Evolutionary conservation across 2,888 invertebrate genomes (phyloP).

Genomic region (Scaeva pyrastri): DNA sequence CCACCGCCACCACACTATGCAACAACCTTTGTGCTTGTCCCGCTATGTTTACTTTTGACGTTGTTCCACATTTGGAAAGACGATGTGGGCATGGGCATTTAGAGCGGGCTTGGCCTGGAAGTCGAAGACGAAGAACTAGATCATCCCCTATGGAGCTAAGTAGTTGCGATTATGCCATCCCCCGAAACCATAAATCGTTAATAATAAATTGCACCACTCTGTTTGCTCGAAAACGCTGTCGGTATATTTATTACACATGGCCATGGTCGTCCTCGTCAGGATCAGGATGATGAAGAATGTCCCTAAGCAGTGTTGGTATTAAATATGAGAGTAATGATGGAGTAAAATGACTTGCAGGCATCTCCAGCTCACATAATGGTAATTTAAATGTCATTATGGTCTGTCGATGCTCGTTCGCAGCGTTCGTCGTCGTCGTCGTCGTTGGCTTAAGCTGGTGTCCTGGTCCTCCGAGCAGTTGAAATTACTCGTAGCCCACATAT

Average conservation of each 20-base stretch:
- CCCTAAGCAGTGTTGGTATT: constrained; percentile 30
- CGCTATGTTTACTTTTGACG: background rate
- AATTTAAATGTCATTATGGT: constrained; percentile 62
- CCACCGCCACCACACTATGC: background rate
- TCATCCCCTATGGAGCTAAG: constrained; percentile 17
- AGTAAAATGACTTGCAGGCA: constrained; percentile 47
- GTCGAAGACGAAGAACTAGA: background rate
- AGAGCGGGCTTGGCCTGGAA: too few relatives aligned
- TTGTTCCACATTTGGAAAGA: constrained; percentile 14
- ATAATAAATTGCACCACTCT: constrained; percentile 54
- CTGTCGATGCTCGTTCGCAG: constrained; percentile 61
- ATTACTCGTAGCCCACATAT: constrained; percentile 45
- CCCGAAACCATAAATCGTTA: constrained; percentile 55
- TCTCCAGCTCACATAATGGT: constrained; percentile 42
- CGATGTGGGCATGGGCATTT: constrained; percentile 1
- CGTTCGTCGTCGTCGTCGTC: background rate
- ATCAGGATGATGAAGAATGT: constrained; percentile 35
- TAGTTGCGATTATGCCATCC: constrained; percentile 2
- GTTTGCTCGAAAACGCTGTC: constrained; percentile 47
- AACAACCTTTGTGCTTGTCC: constrained; percentile 15
- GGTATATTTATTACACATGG: constrained; percentile 30
- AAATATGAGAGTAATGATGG: constrained; percentile 27
- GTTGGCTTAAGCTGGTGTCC: constrained; percentile 48
- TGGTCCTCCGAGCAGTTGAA: constrained; percentile 50
- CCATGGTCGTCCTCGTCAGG: constrained; percentile 31